These are phyloP conservation scores for Agrilus cyanescens DNA, from an alignment of 2,888 invertebrate species.

Conservation along the genomic window DNA sequence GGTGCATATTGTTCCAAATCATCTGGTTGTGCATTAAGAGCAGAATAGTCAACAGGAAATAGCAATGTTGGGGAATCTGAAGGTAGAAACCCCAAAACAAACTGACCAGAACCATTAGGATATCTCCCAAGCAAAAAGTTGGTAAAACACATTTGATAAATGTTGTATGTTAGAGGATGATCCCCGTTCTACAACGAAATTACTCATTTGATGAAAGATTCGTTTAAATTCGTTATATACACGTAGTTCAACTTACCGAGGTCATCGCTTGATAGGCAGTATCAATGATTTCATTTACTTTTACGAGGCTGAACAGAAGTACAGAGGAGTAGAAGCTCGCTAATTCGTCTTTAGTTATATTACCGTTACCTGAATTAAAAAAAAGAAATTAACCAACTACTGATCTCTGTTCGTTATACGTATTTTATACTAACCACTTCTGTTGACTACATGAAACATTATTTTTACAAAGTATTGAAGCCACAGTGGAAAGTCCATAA, in stretches of 20 bases:
- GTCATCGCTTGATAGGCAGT: constrained; percentile 60
- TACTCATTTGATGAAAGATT: constrained; percentile 1
- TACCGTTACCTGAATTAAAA: constrained; percentile 44
- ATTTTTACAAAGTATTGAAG: constrained; percentile 62
- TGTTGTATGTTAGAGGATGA: constrained; percentile 50
- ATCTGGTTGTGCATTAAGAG: constrained; percentile 56
- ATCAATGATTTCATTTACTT: constrained; percentile 54
- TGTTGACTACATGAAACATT: constrained; percentile 57
- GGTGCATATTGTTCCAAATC: constrained; percentile 59
- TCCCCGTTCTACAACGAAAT: constrained; percentile 51
- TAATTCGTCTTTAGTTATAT: constrained; percentile 53
- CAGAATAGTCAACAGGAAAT: constrained; percentile 67
- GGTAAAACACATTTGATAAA: constrained; percentile 61
- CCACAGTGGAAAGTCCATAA: constrained; percentile 59
- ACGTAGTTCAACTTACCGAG: constrained; percentile 57
- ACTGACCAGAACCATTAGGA: constrained; percentile 66
- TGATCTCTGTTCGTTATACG: neutral
- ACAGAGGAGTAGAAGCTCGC: constrained; percentile 61
- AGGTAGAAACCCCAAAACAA: constrained; percentile 53
- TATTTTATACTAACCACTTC: constrained; percentile 41
- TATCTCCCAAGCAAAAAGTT: constrained; percentile 64
- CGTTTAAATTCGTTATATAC: neutral
- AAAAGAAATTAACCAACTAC: constrained; percentile 14
- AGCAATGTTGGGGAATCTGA: constrained; percentile 44
- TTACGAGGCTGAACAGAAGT: constrained; percentile 47